These are phyloP conservation scores for Drosophila nigritarsus DNA, from an alignment of 2,888 invertebrate species.

Conservation along the genomic window DNA sequence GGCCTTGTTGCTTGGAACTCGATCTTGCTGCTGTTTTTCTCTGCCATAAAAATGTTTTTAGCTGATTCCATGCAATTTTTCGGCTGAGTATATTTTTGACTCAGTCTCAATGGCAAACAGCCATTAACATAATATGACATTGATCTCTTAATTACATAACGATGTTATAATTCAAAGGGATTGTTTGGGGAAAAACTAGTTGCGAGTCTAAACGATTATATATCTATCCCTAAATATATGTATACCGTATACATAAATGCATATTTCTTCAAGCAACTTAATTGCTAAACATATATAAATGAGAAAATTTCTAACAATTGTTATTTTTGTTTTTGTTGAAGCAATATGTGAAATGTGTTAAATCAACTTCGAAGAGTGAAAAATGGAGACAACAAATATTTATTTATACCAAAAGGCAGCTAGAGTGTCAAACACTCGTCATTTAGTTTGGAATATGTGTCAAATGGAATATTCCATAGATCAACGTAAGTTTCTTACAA, in stretches of 20 bases:
- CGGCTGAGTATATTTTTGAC: slow-evolving; percentile 15
- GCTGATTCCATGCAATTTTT: slow-evolving; percentile 38
- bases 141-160: background rate
- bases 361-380: background rate
- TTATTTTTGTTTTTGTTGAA: background rate
- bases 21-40: slow-evolving; percentile 30
- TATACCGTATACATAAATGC: background rate
- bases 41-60: slow-evolving; percentile 25
- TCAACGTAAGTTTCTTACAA: slow-evolving; percentile 12
- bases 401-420: background rate
- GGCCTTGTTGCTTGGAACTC: slow-evolving; percentile 57
- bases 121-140: slow-evolving; percentile 5
- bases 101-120: slow-evolving; percentile 36
- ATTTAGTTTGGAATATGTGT: slow-evolving; percentile 19
- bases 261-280: background rate
- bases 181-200: background rate
- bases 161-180: background rate
- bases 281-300: background rate
- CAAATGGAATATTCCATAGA: slow-evolving; percentile 38
- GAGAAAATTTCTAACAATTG: background rate
- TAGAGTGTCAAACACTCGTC: background rate
- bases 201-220: background rate
- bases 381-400: background rate
- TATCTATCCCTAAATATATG: background rate
- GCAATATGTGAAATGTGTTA: background rate